Base-by-base conservation (phyloP, 2,113 vertebrate species). In the Pterophyllum scalare region DNA sequence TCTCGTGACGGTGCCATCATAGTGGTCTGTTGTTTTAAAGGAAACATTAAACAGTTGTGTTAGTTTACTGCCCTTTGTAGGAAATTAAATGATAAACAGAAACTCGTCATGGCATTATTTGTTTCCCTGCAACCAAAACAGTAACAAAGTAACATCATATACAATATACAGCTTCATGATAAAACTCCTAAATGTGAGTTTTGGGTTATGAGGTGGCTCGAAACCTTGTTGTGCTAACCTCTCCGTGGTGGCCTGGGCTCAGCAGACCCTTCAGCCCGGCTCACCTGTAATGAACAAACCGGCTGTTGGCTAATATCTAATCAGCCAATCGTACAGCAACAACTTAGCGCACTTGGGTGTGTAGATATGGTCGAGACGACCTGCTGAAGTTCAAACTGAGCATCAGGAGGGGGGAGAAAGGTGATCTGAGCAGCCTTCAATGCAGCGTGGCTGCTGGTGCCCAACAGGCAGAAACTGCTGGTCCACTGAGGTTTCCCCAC, bases 51-150 rank as follows among this genome's bases (percentile, higher is more conserved):
- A 14, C 62, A 43, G 43, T 67, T 67, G 43, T 24, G 0, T 65
- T 65, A 43, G 38, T 43, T 0, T 65, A 65, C 38, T 46, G 38
- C 17, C 26, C 62, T 65, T 65, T 65, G 62, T 65, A 43, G 62
- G 62, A 65, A 65, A 24, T 65, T 0, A 24, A 43, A 0, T 0
- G 2, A 10, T 65, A 43, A 65, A 43, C 22, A 46, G 62, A 67
- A 67, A 46, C 3, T 26, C n/a, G 15, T 2, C 38, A 46, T 43
- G 43, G 38, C 9, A 10, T 38, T 38, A 65, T 67, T 46, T 22
- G 0, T 22, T 46, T 67, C 43, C 43, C 22, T 46, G 6, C 38
- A 67, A 1, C 22, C 46, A 46, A 67, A 67, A 26, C 62, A 43
- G 43, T 67, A 17, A 43, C 24, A 2, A 22, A 10, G 17, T 67